phyloP scores from a whole-genome alignment of 2,113 vertebrate species.

The Antechinus flavipes region DNA sequence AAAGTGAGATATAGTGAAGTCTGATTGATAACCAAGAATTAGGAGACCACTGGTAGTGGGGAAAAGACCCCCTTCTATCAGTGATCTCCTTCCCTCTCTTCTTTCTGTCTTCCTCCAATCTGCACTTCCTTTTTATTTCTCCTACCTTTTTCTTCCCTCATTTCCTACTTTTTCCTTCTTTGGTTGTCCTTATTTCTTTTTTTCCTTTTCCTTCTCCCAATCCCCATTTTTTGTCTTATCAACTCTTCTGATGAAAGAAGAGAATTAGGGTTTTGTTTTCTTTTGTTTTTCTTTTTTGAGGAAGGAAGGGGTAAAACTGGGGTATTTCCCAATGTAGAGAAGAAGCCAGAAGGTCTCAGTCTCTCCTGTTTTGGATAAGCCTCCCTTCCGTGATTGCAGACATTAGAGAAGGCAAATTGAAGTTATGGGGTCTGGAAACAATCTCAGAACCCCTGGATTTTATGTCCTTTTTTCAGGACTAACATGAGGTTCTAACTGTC shows the following conservation, averaged over 20 bases:
- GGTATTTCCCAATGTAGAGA: background rate
- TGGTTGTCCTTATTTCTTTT: background rate
- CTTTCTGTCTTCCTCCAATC: background rate
- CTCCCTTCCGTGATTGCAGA: background rate
- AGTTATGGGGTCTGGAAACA: background rate
- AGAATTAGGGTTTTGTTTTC: background rate
- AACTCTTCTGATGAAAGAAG: background rate
- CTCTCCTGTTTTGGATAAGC: background rate
- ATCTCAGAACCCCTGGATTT: background rate
- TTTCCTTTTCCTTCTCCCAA: background rate
- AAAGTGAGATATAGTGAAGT: background rate
- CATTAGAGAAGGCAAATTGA: background rate
- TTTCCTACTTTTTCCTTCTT: background rate
- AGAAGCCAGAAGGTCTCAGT: background rate
- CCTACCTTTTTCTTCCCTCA: background rate
- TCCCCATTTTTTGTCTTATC: background rate
- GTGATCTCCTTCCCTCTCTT: background rate
- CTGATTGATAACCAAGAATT: background rate
- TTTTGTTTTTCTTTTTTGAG: background rate
- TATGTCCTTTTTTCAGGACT: background rate
- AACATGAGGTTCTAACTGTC: background rate
- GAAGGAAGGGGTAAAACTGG: background rate
- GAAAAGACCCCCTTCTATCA: background rate
- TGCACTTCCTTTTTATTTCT: background rate
- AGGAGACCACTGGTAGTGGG: background rate